Percentiles rank a stretch among this genome's conserved stretches.
phyloP scores from a whole-genome alignment of 2,888 invertebrate species.

The Hydraecia micacea region DNA sequence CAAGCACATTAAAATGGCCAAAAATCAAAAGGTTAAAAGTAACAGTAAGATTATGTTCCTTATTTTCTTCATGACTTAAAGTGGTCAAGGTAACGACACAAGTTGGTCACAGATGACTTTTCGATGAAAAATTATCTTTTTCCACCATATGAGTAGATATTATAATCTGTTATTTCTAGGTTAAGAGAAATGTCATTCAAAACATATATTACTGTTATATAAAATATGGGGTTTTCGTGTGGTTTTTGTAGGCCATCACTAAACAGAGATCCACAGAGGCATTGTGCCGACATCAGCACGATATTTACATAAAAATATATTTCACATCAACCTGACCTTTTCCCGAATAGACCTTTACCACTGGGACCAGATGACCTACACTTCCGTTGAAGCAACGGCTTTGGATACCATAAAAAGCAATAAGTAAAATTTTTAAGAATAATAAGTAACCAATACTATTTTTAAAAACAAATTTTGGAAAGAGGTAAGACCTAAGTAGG shows the following conservation, averaged over 20 bases:
- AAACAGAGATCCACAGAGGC: conserved; percentile 56
- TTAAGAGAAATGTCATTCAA: not conserved
- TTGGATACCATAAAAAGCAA: conserved; percentile 58
- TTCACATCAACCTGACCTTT: conserved; percentile 81
- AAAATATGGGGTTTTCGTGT: conserved; percentile 1
- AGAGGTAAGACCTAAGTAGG: not conserved
- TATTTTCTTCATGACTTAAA: not conserved
- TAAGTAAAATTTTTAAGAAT: no score
- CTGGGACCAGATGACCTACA: conserved; percentile 69
- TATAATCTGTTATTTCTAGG: not conserved
- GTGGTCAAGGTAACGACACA: no score
- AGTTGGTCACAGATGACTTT: not conserved
- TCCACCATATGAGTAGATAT: not conserved
- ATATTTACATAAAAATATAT: conserved; percentile 80
- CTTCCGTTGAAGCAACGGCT: conserved; percentile 62
- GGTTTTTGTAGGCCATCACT: conserved; percentile 34
- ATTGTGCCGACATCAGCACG: conserved; percentile 57
- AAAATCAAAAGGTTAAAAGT: not conserved
- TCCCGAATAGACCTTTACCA: conserved; percentile 76
- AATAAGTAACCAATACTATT: not conserved
- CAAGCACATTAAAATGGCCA: not conserved
- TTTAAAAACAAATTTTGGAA: not conserved
- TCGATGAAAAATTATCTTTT: not conserved
- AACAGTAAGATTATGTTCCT: not conserved
- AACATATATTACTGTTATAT: no score